A percentile compares a stretch with the other conserved stretches of the same genome.
These are phyloP conservation scores for Teleiodes luculella DNA, from an alignment of 2,888 invertebrate species.

Conservation along the genomic window DNA sequence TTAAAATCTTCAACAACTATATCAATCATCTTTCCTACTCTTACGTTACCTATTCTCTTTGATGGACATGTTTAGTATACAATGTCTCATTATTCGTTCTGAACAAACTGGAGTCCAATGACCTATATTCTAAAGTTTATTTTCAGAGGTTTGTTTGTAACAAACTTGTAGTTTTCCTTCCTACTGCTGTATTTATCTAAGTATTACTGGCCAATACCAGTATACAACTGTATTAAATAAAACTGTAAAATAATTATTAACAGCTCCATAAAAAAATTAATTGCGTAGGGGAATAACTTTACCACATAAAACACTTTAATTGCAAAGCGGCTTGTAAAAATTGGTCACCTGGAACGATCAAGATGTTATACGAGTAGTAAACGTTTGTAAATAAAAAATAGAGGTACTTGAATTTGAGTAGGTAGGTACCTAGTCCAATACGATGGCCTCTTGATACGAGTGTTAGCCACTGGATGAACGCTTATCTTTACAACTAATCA, in stretches of 20 bases:
- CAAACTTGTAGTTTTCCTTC: neutral
- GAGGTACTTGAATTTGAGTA: neutral
- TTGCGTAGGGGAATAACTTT: neutral
- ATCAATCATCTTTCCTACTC: neutral
- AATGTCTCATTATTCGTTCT: neutral
- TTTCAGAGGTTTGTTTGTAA: neutral
- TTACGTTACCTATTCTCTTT: neutral
- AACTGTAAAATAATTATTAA: neutral
- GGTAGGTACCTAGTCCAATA: neutral
- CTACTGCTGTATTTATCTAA: neutral
- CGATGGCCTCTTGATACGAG: constrained; percentile 11
- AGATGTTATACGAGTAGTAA: neutral
- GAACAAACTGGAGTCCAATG: neutral
- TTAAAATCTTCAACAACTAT: neutral
- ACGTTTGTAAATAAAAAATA: constrained; percentile 1
- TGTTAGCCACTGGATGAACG: constrained; percentile 16
- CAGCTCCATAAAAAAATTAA: neutral
- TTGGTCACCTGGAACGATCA: neutral
- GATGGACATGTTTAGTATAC: constrained; percentile 1
- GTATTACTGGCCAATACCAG: too few relatives aligned
- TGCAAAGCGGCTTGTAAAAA: neutral
- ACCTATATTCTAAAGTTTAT: neutral
- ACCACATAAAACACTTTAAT: constrained; percentile 6
- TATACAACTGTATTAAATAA: too few relatives aligned
- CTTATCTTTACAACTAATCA: constrained; percentile 37